Conservation (phyloP, 2,888 invertebrate genomes). For the Arge pagana region DNA sequence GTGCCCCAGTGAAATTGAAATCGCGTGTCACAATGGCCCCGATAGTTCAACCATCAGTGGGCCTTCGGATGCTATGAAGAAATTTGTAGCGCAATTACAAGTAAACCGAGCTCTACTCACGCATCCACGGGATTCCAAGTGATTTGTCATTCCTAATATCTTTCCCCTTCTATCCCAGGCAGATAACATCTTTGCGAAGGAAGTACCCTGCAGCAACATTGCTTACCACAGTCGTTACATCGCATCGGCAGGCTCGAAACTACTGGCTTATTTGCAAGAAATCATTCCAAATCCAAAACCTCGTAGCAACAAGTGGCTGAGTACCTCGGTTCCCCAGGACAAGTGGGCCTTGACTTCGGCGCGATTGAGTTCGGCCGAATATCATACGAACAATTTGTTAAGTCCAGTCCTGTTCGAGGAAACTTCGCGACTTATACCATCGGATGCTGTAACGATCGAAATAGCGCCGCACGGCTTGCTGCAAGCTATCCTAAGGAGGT, state of each 20-base stretch:
- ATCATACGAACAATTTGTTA: constrained; percentile 70
- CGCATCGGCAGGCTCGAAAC: constrained; percentile 67
- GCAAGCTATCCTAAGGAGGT: constrained; percentile 79
- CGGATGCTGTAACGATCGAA: constrained; percentile 79
- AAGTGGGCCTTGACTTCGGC: constrained; percentile 65
- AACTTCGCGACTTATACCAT: constrained; percentile 74
- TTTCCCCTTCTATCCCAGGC: constrained; percentile 59
- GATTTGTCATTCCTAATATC: too few relatives aligned
- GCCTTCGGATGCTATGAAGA: constrained; percentile 69
- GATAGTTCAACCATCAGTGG: constrained; percentile 92
- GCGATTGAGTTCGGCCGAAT: constrained; percentile 66
- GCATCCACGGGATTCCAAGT: neutral
- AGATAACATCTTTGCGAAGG: constrained; percentile 75
- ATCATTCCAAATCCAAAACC: constrained; percentile 60
- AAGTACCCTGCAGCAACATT: constrained; percentile 80
- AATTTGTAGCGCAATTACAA: constrained; percentile 67
- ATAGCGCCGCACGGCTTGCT: constrained; percentile 84
- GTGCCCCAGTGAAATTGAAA: constrained; percentile 76
- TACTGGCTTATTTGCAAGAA: constrained; percentile 65
- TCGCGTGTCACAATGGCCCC: constrained; percentile 85
- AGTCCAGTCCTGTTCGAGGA: constrained; percentile 79
- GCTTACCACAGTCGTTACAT: constrained; percentile 85
- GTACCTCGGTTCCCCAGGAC: constrained; percentile 64
- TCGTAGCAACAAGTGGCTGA: constrained; percentile 69
- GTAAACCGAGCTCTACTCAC: constrained; percentile 30